phyloP scores from a whole-genome alignment of 2,113 vertebrate species.

The Synodontis membranacea region DNA sequence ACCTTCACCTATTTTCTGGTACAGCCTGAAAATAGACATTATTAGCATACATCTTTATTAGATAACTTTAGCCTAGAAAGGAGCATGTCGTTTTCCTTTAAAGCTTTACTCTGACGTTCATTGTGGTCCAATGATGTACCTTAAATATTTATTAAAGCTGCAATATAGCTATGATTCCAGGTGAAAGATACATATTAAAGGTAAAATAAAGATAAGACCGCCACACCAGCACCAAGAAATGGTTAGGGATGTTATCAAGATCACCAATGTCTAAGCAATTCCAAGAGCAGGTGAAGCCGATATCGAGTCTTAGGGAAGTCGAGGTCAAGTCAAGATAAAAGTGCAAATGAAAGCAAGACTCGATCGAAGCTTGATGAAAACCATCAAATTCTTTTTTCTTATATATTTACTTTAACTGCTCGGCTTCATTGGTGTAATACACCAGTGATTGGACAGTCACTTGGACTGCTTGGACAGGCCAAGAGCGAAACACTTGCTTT shows the following conservation, averaged over 20 bases:
- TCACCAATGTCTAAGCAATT: neutral
- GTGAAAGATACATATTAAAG: neutral
- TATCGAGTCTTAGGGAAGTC: neutral
- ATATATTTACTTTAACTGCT: neutral
- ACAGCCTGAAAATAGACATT: neutral
- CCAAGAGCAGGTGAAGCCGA: neutral
- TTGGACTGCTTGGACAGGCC: too few relatives aligned
- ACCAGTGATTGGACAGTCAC: neutral
- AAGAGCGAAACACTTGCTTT: neutral
- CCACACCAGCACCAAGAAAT: neutral
- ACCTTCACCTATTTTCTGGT: neutral
- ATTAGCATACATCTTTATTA: neutral
- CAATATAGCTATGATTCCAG: neutral
- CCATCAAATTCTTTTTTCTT: neutral
- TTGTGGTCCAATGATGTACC: neutral
- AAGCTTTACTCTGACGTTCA: neutral
- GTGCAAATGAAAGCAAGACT: neutral
- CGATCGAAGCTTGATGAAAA: neutral
- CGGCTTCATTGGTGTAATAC: too few relatives aligned
- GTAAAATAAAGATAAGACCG: neutral
- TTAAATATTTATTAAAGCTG: neutral
- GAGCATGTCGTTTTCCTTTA: neutral
- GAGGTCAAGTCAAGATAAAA: neutral
- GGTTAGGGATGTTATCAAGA: neutral
- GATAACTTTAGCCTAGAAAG: too few relatives aligned